Evolutionary conservation across 2,888 invertebrate genomes (phyloP), one percentile per base, ranked within the genome.

Genomic region (Monoplex corrugatus): DNA sequence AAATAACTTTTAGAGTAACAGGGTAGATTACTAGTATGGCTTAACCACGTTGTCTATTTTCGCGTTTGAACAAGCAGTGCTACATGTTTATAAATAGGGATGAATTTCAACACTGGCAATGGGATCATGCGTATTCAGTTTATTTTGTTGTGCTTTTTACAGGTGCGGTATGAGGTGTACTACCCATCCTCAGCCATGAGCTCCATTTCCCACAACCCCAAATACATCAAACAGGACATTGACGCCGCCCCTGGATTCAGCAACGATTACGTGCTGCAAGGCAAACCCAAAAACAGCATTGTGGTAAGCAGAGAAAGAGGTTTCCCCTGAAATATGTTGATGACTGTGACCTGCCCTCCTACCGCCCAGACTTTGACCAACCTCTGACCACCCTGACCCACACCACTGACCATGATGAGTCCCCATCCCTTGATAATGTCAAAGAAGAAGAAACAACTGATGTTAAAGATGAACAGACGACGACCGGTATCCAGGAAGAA

Each of bases 131-230:
- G n/a, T n/a, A n/a, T n/a, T n/a, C n/a, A 57, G 57, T 28, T 57
- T 57, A 57, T 57, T 57, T 57, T n/a, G 40, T 78, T 78, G 78
- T 78, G 78, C 23, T 28, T 82, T 40, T n/a, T 32, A 35, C 23
- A 89, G 84, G 86, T 91, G 19, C 40, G 87, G 19, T 91, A 91
- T n/a, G 91, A 92, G 44, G 89, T 92, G 5, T 90, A 83, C 86
- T 89, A 90, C 45, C 92, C 92, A 0, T 89, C 89, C 63, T 89
- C 92, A 2, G 35, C 72, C n/a, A 89, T 45, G 44, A 90, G 91
- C 63, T 92, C 92, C 23, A 88, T 92, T 28, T 87, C 89, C 32
- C 90, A 90, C 80, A 92, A 92, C 89, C 91, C 92, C 19, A 91
- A 91, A 63, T 92, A 91, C 89, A 89, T 89, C 88, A 89, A 90